Percentiles rank a stretch among this genome's conserved stretches.
Evolutionary conservation across 1,140 invertebrate genomes (phyloP).

Genomic region (Paralvinella palmiformis): DNA sequence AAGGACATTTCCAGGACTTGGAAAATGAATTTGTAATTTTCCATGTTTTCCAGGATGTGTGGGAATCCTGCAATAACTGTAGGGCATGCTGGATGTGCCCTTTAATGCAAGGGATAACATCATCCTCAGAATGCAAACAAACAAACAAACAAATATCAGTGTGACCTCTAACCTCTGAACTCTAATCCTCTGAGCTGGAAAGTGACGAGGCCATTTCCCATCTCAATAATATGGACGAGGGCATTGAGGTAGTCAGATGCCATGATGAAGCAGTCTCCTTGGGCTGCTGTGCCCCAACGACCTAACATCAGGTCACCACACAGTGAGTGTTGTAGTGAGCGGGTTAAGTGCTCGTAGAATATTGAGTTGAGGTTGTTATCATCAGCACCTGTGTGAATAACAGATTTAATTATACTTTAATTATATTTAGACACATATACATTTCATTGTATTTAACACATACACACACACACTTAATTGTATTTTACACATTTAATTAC

Average conservation of each 20-base stretch:
- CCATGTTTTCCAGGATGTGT: too few species aligned
- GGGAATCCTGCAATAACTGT: too few species aligned
- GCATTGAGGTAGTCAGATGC: conserved; percentile 97
- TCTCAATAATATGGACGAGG: conserved; percentile 93
- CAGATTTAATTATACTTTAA: background rate
- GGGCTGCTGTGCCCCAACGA: conserved; percentile 74
- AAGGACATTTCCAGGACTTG: too few species aligned
- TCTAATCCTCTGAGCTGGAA: conserved; percentile 96
- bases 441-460: too few species aligned
- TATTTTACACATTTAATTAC: too few species aligned
- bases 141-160: too few species aligned
- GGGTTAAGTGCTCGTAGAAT: conserved; percentile 97
- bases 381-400: conserved; percentile 61
- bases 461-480: too few species aligned
- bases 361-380: conserved; percentile 99
- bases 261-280: conserved; percentile 95
- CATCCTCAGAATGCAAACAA: too few species aligned
- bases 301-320: conserved; percentile 91
- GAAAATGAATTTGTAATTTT: too few species aligned
- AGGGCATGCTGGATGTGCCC: too few species aligned
- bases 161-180: conserved; percentile 66
- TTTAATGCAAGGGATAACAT: too few species aligned
- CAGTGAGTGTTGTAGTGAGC: conserved; percentile 90
- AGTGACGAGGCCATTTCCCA: conserved; percentile 97
- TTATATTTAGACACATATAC: too few species aligned